phyloP scores from a whole-genome alignment of 2,113 vertebrate genomes.

The Mellivora capensis region DNA sequence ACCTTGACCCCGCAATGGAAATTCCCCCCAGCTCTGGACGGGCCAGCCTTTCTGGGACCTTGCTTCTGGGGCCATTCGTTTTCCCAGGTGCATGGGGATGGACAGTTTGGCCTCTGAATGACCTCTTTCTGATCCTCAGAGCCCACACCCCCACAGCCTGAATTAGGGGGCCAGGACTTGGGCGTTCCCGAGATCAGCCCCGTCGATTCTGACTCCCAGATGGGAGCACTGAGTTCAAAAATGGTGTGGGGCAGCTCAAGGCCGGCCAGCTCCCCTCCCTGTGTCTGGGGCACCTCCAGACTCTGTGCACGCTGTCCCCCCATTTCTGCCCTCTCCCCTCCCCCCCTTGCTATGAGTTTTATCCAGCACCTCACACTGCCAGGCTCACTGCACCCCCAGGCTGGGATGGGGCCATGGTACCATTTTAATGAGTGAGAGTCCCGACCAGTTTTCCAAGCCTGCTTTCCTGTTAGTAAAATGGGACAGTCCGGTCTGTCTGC shows the following conservation, averaged over 20 bases:
- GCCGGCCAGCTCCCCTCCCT: background rate
- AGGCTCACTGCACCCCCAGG: background rate
- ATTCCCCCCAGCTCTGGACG: background rate
- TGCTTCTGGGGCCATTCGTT: background rate
- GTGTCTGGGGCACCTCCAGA: background rate
- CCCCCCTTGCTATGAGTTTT: rapidly evolving
- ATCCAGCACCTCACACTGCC: background rate
- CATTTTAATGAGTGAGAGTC: background rate
- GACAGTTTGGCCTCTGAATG: background rate
- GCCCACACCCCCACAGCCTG: background rate
- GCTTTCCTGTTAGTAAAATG: rapidly evolving
- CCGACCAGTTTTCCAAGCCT: background rate
- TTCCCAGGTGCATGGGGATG: background rate
- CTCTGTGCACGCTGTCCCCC: background rate
- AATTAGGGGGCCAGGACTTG: background rate
- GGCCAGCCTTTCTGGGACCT: background rate
- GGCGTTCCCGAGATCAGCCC: background rate
- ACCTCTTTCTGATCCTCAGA: background rate
- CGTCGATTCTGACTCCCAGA: background rate
- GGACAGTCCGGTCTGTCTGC: too few relatives aligned
- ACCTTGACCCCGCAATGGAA: background rate
- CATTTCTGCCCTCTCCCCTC: background rate
- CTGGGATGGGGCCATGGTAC: background rate
- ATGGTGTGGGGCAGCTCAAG: background rate
- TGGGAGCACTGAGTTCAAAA: background rate